phyloP scores from a whole-genome alignment of 2,797 vertebrate species.

The Chelon auratus region DNA sequence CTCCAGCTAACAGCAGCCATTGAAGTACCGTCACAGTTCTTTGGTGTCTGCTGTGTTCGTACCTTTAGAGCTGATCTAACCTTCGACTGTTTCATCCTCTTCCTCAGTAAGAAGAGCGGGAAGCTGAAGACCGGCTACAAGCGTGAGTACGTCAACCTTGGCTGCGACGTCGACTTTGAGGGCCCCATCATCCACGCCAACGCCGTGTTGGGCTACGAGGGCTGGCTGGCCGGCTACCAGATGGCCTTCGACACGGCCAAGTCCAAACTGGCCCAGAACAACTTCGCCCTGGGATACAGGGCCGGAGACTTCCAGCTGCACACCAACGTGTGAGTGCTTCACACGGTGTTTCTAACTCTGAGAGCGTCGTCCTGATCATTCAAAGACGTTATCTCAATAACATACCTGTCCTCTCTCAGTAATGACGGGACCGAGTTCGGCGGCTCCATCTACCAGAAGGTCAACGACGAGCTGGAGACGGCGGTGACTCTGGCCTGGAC shows the following conservation, averaged over 20 bases:
- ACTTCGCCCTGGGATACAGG: constrained; percentile 93
- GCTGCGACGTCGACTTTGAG: constrained; percentile 92
- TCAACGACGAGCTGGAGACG: constrained; percentile 91
- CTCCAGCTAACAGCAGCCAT: too few relatives aligned
- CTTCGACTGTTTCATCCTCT: neutral
- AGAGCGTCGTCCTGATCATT: too few relatives aligned
- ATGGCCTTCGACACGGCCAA: constrained; percentile 96
- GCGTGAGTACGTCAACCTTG: constrained; percentile 90
- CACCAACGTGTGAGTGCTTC: constrained; percentile 92
- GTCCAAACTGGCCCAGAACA: constrained; percentile 93
- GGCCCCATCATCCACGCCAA: constrained; percentile 92
- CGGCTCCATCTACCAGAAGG: constrained; percentile 97
- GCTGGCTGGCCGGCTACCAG: constrained; percentile 96
- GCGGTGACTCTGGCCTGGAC: constrained; percentile 96
- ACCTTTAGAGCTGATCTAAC: neutral
- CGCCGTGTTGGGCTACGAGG: constrained; percentile 92
- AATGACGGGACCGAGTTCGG: constrained; percentile 97
- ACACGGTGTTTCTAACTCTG: too few relatives aligned
- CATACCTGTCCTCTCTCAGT: constrained; percentile 69
- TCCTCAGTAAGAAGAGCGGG: constrained; percentile 92
- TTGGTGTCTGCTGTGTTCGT: too few relatives aligned
- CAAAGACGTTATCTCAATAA: too few relatives aligned
- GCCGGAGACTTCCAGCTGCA: constrained; percentile 96
- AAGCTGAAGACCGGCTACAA: constrained; percentile 96
- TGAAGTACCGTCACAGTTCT: too few relatives aligned